phyloP scores from a whole-genome alignment of 1,140 invertebrate genomes.

The Bombus superbus region DNA sequence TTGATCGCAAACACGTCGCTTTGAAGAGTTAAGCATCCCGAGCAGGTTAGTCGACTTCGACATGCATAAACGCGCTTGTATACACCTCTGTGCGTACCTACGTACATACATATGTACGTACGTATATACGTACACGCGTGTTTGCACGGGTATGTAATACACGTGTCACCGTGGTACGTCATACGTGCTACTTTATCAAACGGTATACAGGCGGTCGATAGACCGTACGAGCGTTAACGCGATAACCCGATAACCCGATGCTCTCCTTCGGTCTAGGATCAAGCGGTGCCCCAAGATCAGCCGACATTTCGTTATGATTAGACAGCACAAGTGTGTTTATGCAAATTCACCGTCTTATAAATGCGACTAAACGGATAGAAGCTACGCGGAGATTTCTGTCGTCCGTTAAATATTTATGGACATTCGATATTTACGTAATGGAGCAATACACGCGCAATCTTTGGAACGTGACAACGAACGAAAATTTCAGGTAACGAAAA shows the following conservation, averaged over 20 bases:
- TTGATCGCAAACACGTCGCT: slow-evolving; percentile 61
- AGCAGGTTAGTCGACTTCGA: slow-evolving; percentile 13
- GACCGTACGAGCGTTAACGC: slow-evolving; percentile 64
- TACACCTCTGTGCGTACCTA: not conserved
- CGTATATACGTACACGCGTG: not conserved
- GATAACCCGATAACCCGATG: slow-evolving; percentile 68
- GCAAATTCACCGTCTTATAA: too few relatives aligned
- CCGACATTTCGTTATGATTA: slow-evolving; percentile 62
- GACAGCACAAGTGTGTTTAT: too few relatives aligned
- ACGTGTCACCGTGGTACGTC: slow-evolving; percentile 55
- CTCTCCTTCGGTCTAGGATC: slow-evolving; percentile 30
- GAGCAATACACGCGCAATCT: not conserved
- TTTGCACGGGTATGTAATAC: slow-evolving; percentile 45
- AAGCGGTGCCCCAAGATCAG: slow-evolving; percentile 57
- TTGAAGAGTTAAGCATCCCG: slow-evolving; percentile 39
- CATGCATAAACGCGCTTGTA: slow-evolving; percentile 40
- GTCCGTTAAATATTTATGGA: too few relatives aligned
- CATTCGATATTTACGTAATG: too few relatives aligned
- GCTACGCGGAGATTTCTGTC: too few relatives aligned
- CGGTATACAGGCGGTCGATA: slow-evolving; percentile 60
- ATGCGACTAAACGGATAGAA: too few relatives aligned
- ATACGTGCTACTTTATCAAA: slow-evolving; percentile 64
- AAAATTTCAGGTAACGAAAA: not conserved
- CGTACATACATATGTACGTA: not conserved
- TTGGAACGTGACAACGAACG: not conserved